A percentile compares a stretch with the other conserved stretches of the same genome.
Evolutionary conservation across 2,113 vertebrate species (phyloP).

Genomic region (Brachypteracias leptosomus): DNA sequence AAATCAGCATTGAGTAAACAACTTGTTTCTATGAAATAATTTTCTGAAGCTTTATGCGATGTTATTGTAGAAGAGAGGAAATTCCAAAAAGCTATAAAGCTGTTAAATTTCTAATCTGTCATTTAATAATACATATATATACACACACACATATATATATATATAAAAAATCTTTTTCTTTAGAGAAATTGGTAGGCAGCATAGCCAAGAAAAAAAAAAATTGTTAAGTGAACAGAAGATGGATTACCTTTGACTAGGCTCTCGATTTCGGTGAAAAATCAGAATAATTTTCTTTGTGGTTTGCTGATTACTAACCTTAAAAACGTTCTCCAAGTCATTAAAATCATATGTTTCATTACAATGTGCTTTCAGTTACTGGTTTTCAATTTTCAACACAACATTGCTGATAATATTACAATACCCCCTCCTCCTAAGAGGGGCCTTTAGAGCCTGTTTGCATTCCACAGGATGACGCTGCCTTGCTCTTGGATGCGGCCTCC

Average conservation of each 20-base stretch:
- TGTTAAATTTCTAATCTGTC: neutral
- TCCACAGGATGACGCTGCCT: neutral
- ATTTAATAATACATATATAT: neutral
- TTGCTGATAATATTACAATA: slow-evolving; percentile 47
- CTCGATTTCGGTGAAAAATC: slow-evolving; percentile 30
- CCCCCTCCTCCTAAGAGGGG: neutral
- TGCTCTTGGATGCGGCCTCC: neutral
- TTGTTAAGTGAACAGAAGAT: neutral
- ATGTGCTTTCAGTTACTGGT: slow-evolving; percentile 44
- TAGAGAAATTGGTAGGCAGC: neutral
- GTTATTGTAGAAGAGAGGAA: neutral
- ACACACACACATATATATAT: neutral
- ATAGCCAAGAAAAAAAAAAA: neutral
- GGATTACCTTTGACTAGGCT: slow-evolving; percentile 30
- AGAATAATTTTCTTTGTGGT: slow-evolving; percentile 56
- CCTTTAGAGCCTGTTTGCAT: neutral
- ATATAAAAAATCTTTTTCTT: neutral
- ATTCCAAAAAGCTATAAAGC: neutral
- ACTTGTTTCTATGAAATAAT: neutral
- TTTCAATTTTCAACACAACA: slow-evolving; percentile 21
- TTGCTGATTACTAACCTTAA: slow-evolving; percentile 61
- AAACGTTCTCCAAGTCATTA: slow-evolving; percentile 1
- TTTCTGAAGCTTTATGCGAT: neutral
- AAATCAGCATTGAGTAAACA: neutral
- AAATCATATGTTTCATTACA: slow-evolving; percentile 41